phyloP scores from a whole-genome alignment of 2,797 vertebrate genomes.

The Falco peregrinus region DNA sequence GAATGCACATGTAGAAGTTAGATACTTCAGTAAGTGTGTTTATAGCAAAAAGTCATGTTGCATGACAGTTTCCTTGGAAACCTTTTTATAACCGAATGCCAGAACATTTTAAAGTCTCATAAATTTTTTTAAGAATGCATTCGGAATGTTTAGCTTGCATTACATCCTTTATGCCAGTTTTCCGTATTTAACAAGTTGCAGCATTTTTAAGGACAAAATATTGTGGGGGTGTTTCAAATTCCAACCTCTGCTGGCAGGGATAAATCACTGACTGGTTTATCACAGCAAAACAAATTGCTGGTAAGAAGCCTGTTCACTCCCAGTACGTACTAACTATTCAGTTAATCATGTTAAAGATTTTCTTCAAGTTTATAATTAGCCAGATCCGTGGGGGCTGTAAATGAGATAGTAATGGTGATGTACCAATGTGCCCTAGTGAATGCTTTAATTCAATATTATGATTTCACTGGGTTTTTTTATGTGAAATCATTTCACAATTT shows the following conservation, averaged over 20 bases:
- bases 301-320: neutral
- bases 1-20: neutral
- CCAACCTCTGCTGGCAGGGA: neutral
- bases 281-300: neutral
- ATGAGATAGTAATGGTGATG: neutral
- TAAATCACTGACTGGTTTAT: neutral
- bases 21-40: neutral
- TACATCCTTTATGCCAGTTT: neutral
- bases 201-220: neutral
- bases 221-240: neutral
- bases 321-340: neutral
- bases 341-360: neutral
- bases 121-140: neutral
- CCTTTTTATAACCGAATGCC: conserved; percentile 4
- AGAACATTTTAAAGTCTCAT: neutral
- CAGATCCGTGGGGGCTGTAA: neutral
- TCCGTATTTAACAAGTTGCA: neutral
- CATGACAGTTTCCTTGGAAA: conserved; percentile 41
- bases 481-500: neutral
- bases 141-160: neutral
- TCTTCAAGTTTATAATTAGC: neutral
- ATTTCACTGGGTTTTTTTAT: fast-evolving
- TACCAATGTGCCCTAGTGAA: neutral
- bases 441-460: neutral
- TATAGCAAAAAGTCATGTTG: neutral